A percentile compares a stretch with the other conserved stretches of the same genome.
These are phyloP conservation scores for Pitta sordida DNA, from an alignment of 2,113 vertebrate species.

Conservation along the genomic window DNA sequence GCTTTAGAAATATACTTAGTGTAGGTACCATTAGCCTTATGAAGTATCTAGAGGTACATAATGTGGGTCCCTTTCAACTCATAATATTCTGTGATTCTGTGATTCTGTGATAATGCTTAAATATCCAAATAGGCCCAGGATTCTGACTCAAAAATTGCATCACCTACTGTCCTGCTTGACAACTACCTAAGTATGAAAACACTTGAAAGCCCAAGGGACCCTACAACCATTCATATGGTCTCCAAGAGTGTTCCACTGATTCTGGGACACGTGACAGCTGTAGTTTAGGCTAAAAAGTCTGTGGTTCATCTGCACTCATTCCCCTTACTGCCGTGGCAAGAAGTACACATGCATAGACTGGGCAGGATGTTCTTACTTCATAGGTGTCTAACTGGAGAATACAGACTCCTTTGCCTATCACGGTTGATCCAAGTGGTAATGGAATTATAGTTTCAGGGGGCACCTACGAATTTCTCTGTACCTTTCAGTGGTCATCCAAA, in stretches of 20 bases:
- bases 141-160: background rate
- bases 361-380: background rate
- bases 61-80: too few species aligned
- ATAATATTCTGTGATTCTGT: too few species aligned
- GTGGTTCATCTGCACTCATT: background rate
- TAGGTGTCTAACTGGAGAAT: background rate
- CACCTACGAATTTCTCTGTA: background rate
- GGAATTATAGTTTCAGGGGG: background rate
- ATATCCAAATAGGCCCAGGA: background rate
- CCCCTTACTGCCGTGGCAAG: background rate
- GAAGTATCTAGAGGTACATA: background rate
- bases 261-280: background rate
- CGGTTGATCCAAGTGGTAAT: background rate
- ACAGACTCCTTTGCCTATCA: background rate
- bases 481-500: background rate
- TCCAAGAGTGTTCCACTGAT: background rate
- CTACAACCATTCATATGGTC: background rate
- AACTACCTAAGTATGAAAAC: background rate
- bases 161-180: background rate
- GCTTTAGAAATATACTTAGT: background rate
- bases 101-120: background rate
- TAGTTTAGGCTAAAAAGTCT: background rate
- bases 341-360: background rate
- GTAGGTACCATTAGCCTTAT: background rate
- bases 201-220: background rate